phyloP scores from a whole-genome alignment of 2,888 invertebrate species.

The Lingula anatina region DNA sequence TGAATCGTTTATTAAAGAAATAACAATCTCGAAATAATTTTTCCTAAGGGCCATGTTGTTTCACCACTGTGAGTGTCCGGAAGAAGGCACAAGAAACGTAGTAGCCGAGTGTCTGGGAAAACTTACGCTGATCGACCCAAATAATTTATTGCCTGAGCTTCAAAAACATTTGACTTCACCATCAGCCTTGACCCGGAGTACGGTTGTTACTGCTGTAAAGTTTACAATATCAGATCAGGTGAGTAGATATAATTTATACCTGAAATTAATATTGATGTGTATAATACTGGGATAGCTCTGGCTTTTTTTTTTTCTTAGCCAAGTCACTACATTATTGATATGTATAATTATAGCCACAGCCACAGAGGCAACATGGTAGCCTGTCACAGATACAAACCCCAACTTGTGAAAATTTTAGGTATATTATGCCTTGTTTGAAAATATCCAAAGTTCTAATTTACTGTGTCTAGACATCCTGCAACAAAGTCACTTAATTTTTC shows the following conservation, averaged over 20 bases:
- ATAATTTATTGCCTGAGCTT: constrained; percentile 78
- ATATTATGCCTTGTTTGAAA: too few relatives aligned
- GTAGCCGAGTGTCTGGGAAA: constrained; percentile 97
- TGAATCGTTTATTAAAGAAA: too few relatives aligned
- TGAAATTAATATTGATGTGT: background rate
- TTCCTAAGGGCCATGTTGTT: constrained; percentile 69
- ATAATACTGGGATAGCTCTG: background rate
- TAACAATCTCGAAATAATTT: too few relatives aligned
- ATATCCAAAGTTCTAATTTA: too few relatives aligned
- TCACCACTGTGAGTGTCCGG: constrained; percentile 90
- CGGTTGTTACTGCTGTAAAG: constrained; percentile 96
- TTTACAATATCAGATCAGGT: constrained; percentile 97
- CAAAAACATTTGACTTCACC: constrained; percentile 35
- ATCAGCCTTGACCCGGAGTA: constrained; percentile 70
- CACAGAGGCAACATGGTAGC: too few relatives aligned
- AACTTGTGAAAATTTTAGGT: too few relatives aligned
- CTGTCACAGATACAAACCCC: too few relatives aligned
- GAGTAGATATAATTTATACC: too few relatives aligned
- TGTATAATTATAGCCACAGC: too few relatives aligned
- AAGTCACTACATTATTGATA: too few relatives aligned
- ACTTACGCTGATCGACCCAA: constrained; percentile 88
- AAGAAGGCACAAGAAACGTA: constrained; percentile 97
- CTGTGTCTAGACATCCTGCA: too few relatives aligned
- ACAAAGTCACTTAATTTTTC: too few relatives aligned
- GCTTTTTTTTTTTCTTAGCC: background rate